These are phyloP conservation scores for Setipinna tenuifilis DNA, from an alignment of 2,797 vertebrate species.

Conservation along the genomic window DNA sequence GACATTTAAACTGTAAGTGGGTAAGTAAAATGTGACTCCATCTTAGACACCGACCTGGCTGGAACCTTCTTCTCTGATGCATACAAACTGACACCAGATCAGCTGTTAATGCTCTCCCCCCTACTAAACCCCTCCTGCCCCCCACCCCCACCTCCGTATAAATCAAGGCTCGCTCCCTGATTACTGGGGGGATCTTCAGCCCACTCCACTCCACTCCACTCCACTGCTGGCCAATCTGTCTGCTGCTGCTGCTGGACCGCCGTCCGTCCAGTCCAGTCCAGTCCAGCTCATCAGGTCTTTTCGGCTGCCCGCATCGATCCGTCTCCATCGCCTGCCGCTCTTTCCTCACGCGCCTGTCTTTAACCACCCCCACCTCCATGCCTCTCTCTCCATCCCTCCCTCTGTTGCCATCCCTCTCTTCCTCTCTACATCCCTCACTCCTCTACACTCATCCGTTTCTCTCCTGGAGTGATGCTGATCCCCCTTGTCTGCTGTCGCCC, in stretches of 20 bases:
- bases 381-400: neutral
- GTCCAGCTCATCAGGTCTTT: slow-evolving; percentile 22
- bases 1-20: too few species aligned
- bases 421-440: neutral
- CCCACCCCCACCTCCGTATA: neutral
- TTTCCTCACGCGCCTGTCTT: neutral
- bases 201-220: neutral
- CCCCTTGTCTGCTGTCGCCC: neutral
- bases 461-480: neutral
- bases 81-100: neutral
- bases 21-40: neutral
- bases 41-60: neutral
- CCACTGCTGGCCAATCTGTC: neutral
- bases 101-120: neutral
- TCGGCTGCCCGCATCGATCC: neutral
- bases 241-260: neutral
- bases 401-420: neutral
- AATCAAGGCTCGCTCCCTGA: neutral
- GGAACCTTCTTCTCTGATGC: neutral
- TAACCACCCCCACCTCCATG: too few species aligned
- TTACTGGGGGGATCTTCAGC: neutral
- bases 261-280: too few species aligned
- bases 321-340: neutral
- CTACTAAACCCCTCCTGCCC: neutral
- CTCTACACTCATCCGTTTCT: neutral